Conservation (phyloP, 92 coral and sea anemone genomes). For the Actinernus sp. region DNA sequence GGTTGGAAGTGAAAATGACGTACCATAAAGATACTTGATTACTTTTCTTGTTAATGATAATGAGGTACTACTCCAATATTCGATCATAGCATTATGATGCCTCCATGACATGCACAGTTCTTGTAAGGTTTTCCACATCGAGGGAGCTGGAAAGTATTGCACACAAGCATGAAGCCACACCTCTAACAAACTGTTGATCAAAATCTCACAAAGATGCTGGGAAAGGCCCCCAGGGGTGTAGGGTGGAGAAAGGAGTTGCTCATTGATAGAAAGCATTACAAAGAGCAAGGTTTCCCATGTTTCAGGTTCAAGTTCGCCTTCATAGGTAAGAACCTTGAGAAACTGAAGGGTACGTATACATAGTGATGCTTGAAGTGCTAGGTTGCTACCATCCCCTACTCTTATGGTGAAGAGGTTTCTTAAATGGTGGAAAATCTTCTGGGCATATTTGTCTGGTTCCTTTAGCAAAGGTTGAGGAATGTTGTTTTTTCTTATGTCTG, state of each 20-base stretch:
- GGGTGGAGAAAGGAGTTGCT: constrained; percentile 90
- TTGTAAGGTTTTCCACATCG: constrained; percentile 96
- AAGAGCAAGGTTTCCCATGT: constrained; percentile 93
- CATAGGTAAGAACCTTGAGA: constrained; percentile 71
- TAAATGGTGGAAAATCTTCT: constrained; percentile 89
- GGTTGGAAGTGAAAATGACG: constrained; percentile 71
- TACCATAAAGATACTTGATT: constrained; percentile 89
- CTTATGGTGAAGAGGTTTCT: constrained; percentile 86
- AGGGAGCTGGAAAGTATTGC: constrained; percentile 90
- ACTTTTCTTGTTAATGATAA: constrained; percentile 83
- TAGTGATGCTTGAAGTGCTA: constrained; percentile 94
- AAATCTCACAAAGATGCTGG: constrained; percentile 85
- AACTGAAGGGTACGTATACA: constrained; percentile 86
- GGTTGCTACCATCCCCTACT: constrained; percentile 73
- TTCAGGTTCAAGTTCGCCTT: constrained; percentile 64
- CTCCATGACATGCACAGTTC: constrained; percentile 97
- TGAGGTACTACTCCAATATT: constrained; percentile 90
- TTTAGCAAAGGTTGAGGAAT: constrained; percentile 79
- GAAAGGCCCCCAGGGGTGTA: constrained; percentile 87
- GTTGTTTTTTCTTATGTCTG: constrained; percentile 71
- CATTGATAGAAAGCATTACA: constrained; percentile 81
- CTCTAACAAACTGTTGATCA: constrained; percentile 84
- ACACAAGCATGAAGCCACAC: constrained; percentile 95
- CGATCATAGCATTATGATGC: constrained; percentile 91
- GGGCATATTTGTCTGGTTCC: constrained; percentile 82